Conservation (phyloP, 2,888 invertebrate species). For the Boloria euphrosyne region DNA sequence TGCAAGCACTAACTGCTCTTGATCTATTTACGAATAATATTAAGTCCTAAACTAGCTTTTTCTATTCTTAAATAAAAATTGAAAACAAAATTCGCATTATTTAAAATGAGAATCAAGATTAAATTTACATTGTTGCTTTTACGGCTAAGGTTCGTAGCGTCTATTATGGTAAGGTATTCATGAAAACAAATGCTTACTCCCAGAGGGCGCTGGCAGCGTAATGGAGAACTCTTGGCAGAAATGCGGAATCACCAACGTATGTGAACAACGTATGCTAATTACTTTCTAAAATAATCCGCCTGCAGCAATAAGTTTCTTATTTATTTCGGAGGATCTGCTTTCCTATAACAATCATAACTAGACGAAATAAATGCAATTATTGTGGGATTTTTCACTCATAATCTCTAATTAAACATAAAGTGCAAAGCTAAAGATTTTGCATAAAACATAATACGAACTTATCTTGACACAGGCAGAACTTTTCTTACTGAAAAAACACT, state of each 20-base stretch:
- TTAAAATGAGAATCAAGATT: slow-evolving; percentile 69
- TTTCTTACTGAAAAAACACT: slow-evolving; percentile 11
- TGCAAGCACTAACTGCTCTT: slow-evolving; percentile 9
- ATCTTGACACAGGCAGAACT: background rate
- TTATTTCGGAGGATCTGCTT: slow-evolving; percentile 12
- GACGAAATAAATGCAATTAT: too few relatives aligned
- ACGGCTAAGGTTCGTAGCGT: slow-evolving; percentile 56
- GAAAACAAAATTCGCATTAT: slow-evolving; percentile 53
- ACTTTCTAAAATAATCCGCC: slow-evolving; percentile 64
- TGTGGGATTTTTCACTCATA: too few relatives aligned
- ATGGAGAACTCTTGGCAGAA: slow-evolving; percentile 50
- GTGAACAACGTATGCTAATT: slow-evolving; percentile 74
- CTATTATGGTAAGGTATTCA: slow-evolving; percentile 77
- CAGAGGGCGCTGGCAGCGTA: slow-evolving; percentile 55
- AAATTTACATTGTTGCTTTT: slow-evolving; percentile 77
- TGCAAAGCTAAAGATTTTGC: background rate
- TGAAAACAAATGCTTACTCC: slow-evolving; percentile 74
- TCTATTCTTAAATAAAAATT: slow-evolving; percentile 36
- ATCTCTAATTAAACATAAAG: too few relatives aligned
- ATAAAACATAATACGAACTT: slow-evolving; percentile 3
- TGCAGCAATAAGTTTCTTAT: slow-evolving; percentile 44
- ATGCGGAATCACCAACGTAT: slow-evolving; percentile 59
- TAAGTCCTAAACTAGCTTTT: slow-evolving; percentile 28
- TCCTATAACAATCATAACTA: background rate
- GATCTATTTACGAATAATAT: slow-evolving; percentile 25